Evolutionary conservation across 30 jellyfish, hydroid and myxozoan species (phyloP), one percentile per base, ranked within the genome.

Genomic region (Nemopilema nomurai): DNA sequence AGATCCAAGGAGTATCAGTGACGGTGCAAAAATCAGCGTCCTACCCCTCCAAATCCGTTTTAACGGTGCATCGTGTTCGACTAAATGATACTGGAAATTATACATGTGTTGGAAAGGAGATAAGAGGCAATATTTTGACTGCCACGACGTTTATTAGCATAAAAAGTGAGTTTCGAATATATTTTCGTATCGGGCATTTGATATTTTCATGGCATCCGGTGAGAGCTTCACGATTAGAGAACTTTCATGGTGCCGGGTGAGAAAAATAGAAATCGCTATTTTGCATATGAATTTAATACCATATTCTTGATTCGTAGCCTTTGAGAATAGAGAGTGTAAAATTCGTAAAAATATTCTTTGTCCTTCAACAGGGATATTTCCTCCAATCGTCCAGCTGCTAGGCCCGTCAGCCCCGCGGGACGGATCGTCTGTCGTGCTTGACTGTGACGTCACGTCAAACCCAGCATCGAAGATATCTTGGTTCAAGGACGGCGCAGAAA

Each of bases 391-490:
- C 16, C 69, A 84, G 1, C 72, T 84, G 23, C 18, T 13, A 16
- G 68, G 67, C 23, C 68, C 51, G 28, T 29, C 86, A 19, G 49
- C 29, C 19, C 27, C 0, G 22, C 49, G 74, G 51, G 94, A 80
- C 63, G 96, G 96, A 19, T 67, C 72, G 26, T 85, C 90, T 0
- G 92, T 88, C 16, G 33, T 52, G 49, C 77, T 92, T 21, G 25
- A 89, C 20, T 92, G 98, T 51, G 51, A 71, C 51, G 96, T 92
- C 77, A 72, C 81, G 0, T 74, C 98, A 20, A 87, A 92, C 51
- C 98, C 98, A n/a, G 65, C 84, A 17, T 89, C 98, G 0, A 62
- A 51, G 30, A 78, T 92, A 8, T 24, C 80, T 22, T 92, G 98
- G 98, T 87, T 25, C 67, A 87, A 83, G 71, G 77, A 82, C 67